Percentiles rank a stretch among this genome's conserved stretches.
Conservation (phyloP, 2,797 vertebrate species). For the Rachycentron canadum region DNA sequence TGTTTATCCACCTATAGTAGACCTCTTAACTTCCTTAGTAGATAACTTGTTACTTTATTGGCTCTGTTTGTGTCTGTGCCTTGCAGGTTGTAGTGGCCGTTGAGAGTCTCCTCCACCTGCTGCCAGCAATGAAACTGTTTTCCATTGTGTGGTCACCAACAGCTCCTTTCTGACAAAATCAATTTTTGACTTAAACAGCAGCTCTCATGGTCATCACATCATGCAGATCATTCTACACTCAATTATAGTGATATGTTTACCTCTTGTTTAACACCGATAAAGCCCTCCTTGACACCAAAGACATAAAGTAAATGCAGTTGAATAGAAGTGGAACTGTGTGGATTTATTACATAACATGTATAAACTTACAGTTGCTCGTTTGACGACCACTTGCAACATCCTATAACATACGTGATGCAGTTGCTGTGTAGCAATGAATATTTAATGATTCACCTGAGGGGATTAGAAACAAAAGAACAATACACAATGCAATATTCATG, state of each 20-base stretch:
- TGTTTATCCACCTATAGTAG: background rate
- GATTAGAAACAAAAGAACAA: conserved; percentile 65
- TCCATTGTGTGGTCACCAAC: conserved; percentile 3
- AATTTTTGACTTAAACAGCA: conserved; percentile 2
- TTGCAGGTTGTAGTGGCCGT: background rate
- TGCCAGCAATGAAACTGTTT: conserved; percentile 4
- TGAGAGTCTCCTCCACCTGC: conserved; percentile 4
- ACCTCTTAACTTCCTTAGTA: too few species aligned
- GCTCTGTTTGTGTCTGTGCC: background rate
- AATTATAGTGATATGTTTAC: background rate
- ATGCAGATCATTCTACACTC: background rate
- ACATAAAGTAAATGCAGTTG: background rate
- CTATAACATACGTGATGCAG: conserved; percentile 32
- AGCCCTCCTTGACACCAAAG: background rate
- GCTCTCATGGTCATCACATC: conserved; percentile 4
- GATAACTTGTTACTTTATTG: too few species aligned
- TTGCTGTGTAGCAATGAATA: conserved; percentile 54
- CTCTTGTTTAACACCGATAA: background rate
- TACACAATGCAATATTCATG: conserved; percentile 64
- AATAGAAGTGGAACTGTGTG: conserved; percentile 8
- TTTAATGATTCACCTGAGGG: conserved; percentile 62
- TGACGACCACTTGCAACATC: conserved; percentile 2
- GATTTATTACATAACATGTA: conserved; percentile 5
- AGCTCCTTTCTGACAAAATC: conserved; percentile 2
- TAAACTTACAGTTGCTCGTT: conserved; percentile 4